phyloP scores from a whole-genome alignment of 1,140 invertebrate species.

The Diorhabda elongata region DNA sequence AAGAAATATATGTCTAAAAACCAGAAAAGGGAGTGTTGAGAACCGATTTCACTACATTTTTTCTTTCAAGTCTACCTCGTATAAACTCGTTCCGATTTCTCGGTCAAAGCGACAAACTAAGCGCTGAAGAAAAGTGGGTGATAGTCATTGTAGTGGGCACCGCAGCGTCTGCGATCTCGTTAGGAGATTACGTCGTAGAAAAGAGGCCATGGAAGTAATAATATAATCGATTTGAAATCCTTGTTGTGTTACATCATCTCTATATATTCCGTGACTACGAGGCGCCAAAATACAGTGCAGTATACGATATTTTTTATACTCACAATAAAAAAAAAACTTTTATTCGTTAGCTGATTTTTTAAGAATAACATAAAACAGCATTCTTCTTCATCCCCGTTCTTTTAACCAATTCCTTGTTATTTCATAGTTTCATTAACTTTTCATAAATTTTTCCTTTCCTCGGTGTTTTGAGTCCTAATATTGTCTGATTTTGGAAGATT shows the following conservation, averaged over 20 bases:
- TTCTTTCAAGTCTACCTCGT: not conserved
- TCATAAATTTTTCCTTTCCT: too few relatives aligned
- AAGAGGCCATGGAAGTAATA: conserved; percentile 2
- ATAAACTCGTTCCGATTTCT: not conserved
- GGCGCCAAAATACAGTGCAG: conserved; percentile 6
- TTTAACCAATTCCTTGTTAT: too few relatives aligned
- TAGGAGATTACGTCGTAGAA: not conserved
- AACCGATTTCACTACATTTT: not conserved
- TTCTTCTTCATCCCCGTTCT: too few relatives aligned
- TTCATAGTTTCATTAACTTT: too few relatives aligned
- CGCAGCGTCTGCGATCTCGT: not conserved
- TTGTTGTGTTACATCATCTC: conserved; percentile 11
- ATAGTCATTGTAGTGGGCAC: not conserved
- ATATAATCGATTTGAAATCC: conserved; percentile 10
- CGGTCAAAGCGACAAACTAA: not conserved
- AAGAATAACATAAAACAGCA: too few relatives aligned
- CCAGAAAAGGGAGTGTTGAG: not conserved
- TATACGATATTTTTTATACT: too few relatives aligned
- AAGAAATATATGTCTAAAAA: too few relatives aligned
- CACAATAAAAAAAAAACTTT: too few relatives aligned
- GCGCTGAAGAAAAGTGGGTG: not conserved
- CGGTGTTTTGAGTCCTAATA: too few relatives aligned
- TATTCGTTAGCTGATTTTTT: too few relatives aligned
- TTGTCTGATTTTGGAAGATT: too few relatives aligned
- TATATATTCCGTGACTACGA: conserved; percentile 3